Evolutionary conservation across 2,113 vertebrate species (phyloP).

Genomic region (Acrocephalus arundinaceus): DNA sequence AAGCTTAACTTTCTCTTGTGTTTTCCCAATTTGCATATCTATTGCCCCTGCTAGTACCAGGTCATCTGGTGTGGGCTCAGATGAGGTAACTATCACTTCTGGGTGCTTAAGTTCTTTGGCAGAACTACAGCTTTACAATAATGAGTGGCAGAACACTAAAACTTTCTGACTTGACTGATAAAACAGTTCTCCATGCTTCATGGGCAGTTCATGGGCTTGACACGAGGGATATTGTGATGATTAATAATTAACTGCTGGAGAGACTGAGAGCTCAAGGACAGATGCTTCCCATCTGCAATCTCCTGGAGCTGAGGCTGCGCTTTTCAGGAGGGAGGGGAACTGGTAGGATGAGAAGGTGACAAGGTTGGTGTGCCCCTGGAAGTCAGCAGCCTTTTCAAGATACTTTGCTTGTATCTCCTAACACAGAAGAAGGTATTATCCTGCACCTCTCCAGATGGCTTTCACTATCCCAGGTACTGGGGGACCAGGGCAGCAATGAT

Average conservation of each 20-base stretch:
- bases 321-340: background rate
- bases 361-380: background rate
- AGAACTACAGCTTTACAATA: background rate
- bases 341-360: background rate
- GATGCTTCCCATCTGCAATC: background rate
- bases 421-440: background rate
- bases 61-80: background rate
- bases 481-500: background rate
- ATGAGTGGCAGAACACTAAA: background rate
- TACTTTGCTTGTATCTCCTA: background rate
- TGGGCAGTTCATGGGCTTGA: background rate
- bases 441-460: background rate
- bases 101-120: background rate
- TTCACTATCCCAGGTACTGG: background rate
- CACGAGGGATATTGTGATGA: background rate
- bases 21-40: background rate
- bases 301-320: constrained; percentile 1
- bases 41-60: background rate
- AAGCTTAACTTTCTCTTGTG: background rate
- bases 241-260: constrained; percentile 55
- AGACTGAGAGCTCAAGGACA: constrained; percentile 13
- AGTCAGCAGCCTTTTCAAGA: background rate
- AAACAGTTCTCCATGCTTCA: background rate
- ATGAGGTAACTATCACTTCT: background rate
- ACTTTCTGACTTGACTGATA: background rate